Evolutionary conservation across 2,113 vertebrate species (phyloP).

Genomic region (Pongo abelii): DNA sequence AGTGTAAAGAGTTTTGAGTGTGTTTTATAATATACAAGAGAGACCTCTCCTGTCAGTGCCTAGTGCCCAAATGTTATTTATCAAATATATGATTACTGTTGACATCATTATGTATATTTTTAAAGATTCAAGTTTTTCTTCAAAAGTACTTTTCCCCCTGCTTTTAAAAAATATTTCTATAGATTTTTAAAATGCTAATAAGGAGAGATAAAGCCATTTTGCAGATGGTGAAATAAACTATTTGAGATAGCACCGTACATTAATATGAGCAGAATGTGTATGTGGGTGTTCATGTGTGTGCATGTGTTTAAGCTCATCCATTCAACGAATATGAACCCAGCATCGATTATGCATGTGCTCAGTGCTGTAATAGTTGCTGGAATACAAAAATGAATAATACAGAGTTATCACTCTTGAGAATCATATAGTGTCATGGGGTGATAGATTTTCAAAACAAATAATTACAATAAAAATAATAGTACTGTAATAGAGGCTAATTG

Average conservation of each 20-base stretch:
- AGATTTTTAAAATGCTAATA: neutral
- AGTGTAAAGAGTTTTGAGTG: neutral
- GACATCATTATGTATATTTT: neutral
- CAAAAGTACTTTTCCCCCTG: neutral
- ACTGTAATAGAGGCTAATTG: neutral
- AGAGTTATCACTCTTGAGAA: neutral
- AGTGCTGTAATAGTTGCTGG: neutral
- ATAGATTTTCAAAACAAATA: slow-evolving; percentile 21
- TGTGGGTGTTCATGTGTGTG: neutral
- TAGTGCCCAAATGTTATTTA: neutral
- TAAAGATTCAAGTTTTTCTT: neutral
- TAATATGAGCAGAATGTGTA: neutral
- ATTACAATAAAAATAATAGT: neutral
- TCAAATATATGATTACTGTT: neutral
- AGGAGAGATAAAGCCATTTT: neutral
- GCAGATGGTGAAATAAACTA: neutral
- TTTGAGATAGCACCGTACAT: neutral
- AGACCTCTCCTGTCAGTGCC: neutral
- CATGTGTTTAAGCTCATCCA: neutral
- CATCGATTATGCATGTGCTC: neutral
- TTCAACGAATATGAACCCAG: neutral
- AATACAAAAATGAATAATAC: neutral
- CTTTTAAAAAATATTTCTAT: neutral
- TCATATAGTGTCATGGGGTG: neutral
- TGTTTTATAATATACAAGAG: neutral